A percentile compares a stretch with the other conserved stretches of the same genome.
Conservation (phyloP, 2,888 invertebrate genomes). For the Lycocerus yunnanus region DNA sequence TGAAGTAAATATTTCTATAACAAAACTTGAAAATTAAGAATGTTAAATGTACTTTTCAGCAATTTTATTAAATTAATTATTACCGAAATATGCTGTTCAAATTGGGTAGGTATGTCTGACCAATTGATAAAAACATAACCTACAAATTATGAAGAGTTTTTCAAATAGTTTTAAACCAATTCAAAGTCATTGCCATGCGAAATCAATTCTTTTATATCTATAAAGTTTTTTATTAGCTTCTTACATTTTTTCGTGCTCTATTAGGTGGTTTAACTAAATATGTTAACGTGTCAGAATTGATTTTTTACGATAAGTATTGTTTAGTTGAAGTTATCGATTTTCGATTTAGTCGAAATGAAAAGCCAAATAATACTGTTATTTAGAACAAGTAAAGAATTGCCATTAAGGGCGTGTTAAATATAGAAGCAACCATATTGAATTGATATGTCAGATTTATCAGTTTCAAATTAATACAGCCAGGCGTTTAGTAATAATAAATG, state of each 20-base stretch:
- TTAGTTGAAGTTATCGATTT: not conserved
- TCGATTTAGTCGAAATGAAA: not conserved
- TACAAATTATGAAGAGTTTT: not conserved
- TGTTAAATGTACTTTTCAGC: no score
- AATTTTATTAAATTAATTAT: no score
- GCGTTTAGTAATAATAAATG: not conserved
- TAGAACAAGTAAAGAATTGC: not conserved
- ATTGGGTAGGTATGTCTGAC: no score
- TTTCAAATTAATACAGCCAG: not conserved
- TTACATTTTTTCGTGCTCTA: not conserved
- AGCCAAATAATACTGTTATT: not conserved
- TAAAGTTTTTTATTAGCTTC: not conserved
- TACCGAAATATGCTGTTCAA: no score
- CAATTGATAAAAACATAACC: no score
- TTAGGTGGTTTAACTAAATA: not conserved
- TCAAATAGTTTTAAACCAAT: not conserved
- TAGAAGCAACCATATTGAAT: not conserved
- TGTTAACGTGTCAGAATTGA: not conserved
- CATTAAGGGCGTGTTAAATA: not conserved
- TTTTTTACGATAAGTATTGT: not conserved
- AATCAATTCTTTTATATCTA: not conserved
- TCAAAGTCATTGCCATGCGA: not conserved
- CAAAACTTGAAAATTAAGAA: no score
- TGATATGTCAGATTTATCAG: not conserved
- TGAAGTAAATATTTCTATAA: no score